Conservation (phyloP, 2,888 invertebrate species). For the Seira musarum region DNA sequence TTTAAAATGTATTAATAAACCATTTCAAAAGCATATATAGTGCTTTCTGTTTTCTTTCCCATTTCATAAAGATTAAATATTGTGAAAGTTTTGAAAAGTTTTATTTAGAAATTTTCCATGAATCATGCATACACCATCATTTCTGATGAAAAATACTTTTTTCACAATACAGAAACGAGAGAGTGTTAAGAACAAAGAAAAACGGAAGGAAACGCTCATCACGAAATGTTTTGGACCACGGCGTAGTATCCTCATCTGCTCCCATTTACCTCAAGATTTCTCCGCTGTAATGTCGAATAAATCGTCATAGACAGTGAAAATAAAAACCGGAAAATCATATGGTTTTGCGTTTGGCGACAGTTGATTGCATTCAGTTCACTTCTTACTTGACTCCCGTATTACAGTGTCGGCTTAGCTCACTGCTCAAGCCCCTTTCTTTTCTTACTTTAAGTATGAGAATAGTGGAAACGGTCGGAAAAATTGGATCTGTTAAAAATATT, state of each 20-base stretch:
- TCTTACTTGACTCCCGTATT: conserved; percentile 38
- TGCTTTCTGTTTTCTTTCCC: too few relatives aligned
- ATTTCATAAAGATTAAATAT: too few relatives aligned
- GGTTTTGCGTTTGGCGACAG: conserved; percentile 38
- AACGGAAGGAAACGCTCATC: conserved; percentile 50
- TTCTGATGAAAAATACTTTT: too few relatives aligned
- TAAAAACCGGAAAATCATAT: conserved; percentile 50
- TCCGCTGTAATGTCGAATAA: conserved; percentile 41
- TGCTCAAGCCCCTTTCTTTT: too few relatives aligned
- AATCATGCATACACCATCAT: too few relatives aligned
- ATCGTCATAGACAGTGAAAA: conserved; percentile 17
- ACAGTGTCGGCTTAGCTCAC: conserved; percentile 15
- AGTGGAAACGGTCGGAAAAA: too few relatives aligned
- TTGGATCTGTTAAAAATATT: conserved; percentile 35
- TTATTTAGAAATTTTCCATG: too few relatives aligned
- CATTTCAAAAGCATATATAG: too few relatives aligned
- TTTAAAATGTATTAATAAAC: too few relatives aligned
- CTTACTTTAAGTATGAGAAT: conserved; percentile 1
- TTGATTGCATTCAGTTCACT: conserved; percentile 53
- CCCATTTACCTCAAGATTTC: conserved; percentile 8
- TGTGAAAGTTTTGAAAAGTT: too few relatives aligned
- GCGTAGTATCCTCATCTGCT: not conserved
- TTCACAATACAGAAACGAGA: conserved; percentile 26
- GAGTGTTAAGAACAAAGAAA: conserved; percentile 31
- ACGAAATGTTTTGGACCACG: too few relatives aligned